Evolutionary conservation across 2,797 vertebrate species (phyloP).

Genomic region (Xiphophorus birchmanni): DNA sequence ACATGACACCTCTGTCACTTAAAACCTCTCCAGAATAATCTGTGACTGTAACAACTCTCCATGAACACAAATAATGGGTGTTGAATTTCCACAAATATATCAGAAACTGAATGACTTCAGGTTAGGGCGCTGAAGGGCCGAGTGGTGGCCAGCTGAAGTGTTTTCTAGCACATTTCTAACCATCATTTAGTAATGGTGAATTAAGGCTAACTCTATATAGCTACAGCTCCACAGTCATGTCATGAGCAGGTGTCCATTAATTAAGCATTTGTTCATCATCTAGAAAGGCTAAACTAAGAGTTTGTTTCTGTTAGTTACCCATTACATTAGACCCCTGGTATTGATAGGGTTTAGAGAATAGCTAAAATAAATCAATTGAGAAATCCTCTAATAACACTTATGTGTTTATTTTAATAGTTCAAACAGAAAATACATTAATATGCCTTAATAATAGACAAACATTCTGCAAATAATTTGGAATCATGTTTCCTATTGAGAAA

Average conservation of each 20-base stretch:
- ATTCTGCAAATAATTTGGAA: neutral
- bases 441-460: neutral
- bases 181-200: neutral
- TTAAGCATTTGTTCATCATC: neutral
- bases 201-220: neutral
- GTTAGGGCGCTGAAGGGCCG: neutral
- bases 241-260: neutral
- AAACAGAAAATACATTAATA: too few relatives aligned
- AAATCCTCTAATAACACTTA: neutral
- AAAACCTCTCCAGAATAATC: neutral
- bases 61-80: neutral
- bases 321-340: neutral
- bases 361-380: neutral
- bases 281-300: neutral
- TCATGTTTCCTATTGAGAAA: neutral
- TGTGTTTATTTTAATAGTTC: too few relatives aligned
- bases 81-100: neutral
- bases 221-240: neutral
- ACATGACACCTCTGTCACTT: constrained; percentile 31
- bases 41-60: neutral
- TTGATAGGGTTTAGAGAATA: neutral
- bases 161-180: neutral
- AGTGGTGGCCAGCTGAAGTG: neutral
- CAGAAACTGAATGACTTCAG: neutral
- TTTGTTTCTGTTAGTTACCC: neutral